Evolutionary conservation across 1,140 invertebrate genomes (phyloP), one percentile per base, ranked within the genome.

Genomic region (Cyclargus thomasi): DNA sequence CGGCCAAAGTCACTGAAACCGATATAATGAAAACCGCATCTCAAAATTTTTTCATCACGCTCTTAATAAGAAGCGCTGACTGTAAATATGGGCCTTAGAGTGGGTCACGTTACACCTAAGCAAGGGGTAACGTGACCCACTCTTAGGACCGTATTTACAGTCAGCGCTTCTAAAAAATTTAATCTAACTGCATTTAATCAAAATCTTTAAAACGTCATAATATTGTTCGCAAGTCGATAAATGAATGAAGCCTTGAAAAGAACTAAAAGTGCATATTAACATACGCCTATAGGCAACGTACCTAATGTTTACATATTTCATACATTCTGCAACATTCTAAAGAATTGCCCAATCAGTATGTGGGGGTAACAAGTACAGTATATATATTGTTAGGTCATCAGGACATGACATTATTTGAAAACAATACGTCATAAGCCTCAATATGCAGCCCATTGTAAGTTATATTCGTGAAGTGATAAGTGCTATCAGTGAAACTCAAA

Each of bases 311-410:
- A 59, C 55, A 59, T 59, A 59, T 59, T 59, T 59, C 55, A 59
- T 59, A 59, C 55, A 59, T 59, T 59, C 20, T 59, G 55, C 55
- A 20, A 59, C 55, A 59, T 59, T 59, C 55, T 59, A 59, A 59
- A 59, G 55, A 59, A 59, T 59, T 59, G 55, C 55, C 18, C 20
- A 59, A 59, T 59, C 3, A 20, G 55, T 59, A 59, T 7, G 55
- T 20, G 55, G 55, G 18, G 55, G 55, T 1, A 59, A 20, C 20
- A 22, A 59, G 55, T 59, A 59, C 55, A 59, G 55, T 59, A 59
- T 59, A 59, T 59, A 59, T 59, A 59, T 59, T 20, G 18, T 20
- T 59, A 59, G 55, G 55, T 59, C 20, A 59, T 59, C 55, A 59
- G 55, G 18, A 59, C 55, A 59, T 59, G 55, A 20, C 55, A 59